Conservation (phyloP, 2,113 vertebrate species). For the Chamaetylas fuelleborni region DNA sequence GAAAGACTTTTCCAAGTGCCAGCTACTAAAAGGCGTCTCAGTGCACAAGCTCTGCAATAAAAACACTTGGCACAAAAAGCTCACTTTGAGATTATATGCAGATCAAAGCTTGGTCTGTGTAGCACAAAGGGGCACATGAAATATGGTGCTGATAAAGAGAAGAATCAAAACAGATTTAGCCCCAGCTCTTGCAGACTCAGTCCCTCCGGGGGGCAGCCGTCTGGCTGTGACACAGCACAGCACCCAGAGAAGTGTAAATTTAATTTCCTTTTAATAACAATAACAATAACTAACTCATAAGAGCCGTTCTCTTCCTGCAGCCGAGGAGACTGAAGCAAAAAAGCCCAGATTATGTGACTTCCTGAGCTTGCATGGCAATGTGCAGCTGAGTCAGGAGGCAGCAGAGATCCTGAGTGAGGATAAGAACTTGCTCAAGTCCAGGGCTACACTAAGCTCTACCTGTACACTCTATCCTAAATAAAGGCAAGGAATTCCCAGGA, state of each 20-base stretch:
- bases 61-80: conserved; percentile 17
- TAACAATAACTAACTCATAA: not conserved
- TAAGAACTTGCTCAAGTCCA: not conserved
- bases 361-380: fast-evolving
- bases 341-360: not conserved
- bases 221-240: not conserved
- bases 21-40: not conserved
- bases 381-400: not conserved
- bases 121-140: conserved; percentile 18
- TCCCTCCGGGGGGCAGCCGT: not conserved
- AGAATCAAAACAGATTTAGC: not conserved
- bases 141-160: conserved; percentile 10
- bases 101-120: conserved; percentile 3
- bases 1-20: conserved; percentile 4
- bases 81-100: not conserved
- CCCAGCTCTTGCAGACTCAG: not conserved
- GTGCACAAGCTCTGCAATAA: not conserved
- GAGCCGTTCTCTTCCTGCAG: not conserved
- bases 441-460: not conserved
- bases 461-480: not conserved
- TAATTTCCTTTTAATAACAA: conserved; percentile 24
- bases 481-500: not conserved
- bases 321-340: not conserved
- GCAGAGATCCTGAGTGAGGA: not conserved
- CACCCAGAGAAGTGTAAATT: conserved; percentile 12